Conservation (phyloP, 2,797 vertebrate genomes). For the Masticophis lateralis region DNA sequence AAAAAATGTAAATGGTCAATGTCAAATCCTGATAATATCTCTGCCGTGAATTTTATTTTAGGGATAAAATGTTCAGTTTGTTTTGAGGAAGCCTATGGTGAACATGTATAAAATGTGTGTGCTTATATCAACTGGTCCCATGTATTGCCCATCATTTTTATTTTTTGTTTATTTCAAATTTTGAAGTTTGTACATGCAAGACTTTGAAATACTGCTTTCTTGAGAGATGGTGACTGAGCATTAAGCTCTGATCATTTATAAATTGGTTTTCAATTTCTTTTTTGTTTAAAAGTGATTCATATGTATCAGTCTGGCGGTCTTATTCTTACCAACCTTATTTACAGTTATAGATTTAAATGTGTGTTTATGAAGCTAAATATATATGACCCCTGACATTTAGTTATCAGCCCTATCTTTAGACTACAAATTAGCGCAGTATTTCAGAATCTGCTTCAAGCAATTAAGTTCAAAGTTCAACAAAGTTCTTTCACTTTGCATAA, state of each 20-base stretch:
- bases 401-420: conserved; percentile 54
- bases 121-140: background rate
- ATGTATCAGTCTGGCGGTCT: conserved; percentile 52
- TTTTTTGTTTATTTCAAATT: background rate
- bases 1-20: background rate
- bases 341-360: conserved; percentile 56
- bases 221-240: background rate
- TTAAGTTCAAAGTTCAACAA: conserved; percentile 53
- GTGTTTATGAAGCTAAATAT: conserved; percentile 41
- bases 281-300: conserved; percentile 32
- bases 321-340: conserved; percentile 55
- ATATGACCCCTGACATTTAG: conserved; percentile 40
- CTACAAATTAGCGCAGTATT: conserved; percentile 67
- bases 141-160: background rate
- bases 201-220: background rate
- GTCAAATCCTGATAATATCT: background rate
- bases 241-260: background rate
- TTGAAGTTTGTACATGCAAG: background rate
- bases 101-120: background rate
- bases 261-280: conserved; percentile 29
- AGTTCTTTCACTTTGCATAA: conserved; percentile 20
- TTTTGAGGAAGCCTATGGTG: background rate
- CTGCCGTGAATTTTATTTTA: background rate
- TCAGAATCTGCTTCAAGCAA: conserved; percentile 61
- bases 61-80: background rate